These are phyloP conservation scores for Onychostoma macrolepis DNA, from an alignment of 2,113 vertebrate species.

Conservation along the genomic window DNA sequence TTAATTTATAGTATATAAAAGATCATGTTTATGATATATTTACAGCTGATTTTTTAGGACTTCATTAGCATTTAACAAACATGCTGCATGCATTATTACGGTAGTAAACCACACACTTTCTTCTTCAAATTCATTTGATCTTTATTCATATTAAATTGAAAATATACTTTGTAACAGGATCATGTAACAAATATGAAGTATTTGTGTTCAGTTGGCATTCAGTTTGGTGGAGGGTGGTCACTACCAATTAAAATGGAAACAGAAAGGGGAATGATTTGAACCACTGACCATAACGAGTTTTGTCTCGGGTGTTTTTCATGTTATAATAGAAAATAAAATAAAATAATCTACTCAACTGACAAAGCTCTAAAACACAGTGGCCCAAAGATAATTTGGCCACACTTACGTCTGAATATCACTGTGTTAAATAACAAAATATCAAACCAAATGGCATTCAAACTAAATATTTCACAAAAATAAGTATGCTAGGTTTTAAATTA, in stretches of 20 bases:
- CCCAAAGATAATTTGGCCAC: neutral
- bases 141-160: conserved; percentile 99
- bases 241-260: conserved; percentile 63
- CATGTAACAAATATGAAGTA: conserved; percentile 99
- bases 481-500: neutral
- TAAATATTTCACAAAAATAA: neutral
- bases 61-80: neutral
- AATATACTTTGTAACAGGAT: conserved; percentile 99
- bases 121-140: conserved; percentile 87
- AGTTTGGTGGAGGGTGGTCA: neutral
- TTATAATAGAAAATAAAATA: neutral
- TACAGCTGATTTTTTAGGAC: neutral
- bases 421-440: neutral
- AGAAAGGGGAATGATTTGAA: conserved; percentile 23
- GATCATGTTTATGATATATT: neutral
- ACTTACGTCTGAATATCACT: neutral
- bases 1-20: neutral
- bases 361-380: neutral
- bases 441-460: neutral
- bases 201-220: conserved; percentile 79
- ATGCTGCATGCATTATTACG: neutral
- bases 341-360: neutral
- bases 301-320: neutral
- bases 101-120: conserved; percentile 9
- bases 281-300: neutral